Evolutionary conservation across 2,888 invertebrate species (phyloP), one percentile per base, ranked within the genome.

Genomic region (Laothoe populi): DNA sequence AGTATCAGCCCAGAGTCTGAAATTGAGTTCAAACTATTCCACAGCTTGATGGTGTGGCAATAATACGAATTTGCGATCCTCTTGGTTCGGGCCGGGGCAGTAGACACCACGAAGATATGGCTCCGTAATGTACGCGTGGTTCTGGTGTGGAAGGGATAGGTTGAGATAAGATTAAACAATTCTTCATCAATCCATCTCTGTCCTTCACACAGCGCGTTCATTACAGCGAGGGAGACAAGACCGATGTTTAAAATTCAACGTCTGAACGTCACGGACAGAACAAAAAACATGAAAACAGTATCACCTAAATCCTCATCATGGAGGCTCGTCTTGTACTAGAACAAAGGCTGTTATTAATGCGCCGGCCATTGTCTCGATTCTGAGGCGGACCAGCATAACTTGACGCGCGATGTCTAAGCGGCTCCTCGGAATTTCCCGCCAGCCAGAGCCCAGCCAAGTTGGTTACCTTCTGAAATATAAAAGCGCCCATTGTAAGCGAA

Each of bases 281-380:
- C 53, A 53, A 53, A 58, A 58, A 38, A 42, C 53, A 53, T 58
- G 58, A 69, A 68, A 58, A 62, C 62, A 62, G 62, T 61, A 61
- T 57, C 61, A 57, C 57, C 61, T 61, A 61, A 61, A 61, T 53
- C 48, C 48, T 62, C 62, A 67, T 82, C 79, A 78, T 77, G 80
- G 74, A 75, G 74, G 70, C 71, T 75, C 75, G 77, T 78, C 74
- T 70, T 75, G 74, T 73, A 77, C 73, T 75, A 80, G 82, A 87
- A 90, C 88, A 90, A 90, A 89, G 90, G 86, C 88, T 88, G 87
- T 88, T 90, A 91, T 91, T 91, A 91, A 91, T 88, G 88, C 87
- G 88, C 86, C 80, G 72, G 74, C 82, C 78, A 88, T 91, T 91
- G 90, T 91, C 84, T 88, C 80, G 77, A 82, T 79, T 77, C 83